Evolutionary conservation across 53 echinoderm and acorn worm species (phyloP).

Genomic region (Arbacia lixula): DNA sequence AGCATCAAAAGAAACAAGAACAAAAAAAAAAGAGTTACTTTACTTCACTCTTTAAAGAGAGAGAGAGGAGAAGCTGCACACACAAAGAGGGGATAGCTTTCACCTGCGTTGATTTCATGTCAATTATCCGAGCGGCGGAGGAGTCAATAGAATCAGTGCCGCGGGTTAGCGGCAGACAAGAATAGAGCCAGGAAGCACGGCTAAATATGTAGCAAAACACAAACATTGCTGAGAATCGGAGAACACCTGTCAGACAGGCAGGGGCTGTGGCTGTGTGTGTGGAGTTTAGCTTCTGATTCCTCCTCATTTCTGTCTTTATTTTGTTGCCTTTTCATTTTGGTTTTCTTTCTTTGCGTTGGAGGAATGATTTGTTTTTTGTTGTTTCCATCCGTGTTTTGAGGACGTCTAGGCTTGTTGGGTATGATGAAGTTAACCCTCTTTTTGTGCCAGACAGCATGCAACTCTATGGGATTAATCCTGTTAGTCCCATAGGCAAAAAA

Average conservation of each 20-base stretch:
- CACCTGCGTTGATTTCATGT: slow-evolving; percentile 29
- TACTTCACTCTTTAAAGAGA: background rate
- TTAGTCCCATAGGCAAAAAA: too few relatives aligned
- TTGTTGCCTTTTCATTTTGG: too few relatives aligned
- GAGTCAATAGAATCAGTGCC: slow-evolving; percentile 25
- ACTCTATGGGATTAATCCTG: too few relatives aligned
- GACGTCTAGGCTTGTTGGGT: too few relatives aligned
- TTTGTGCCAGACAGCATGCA: too few relatives aligned
- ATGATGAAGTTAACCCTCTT: too few relatives aligned
- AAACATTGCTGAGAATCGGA: slow-evolving; percentile 1
- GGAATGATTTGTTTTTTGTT: too few relatives aligned
- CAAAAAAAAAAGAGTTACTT: slow-evolving; percentile 25
- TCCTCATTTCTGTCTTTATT: too few relatives aligned
- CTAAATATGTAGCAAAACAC: slow-evolving; percentile 38
- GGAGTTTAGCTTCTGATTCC: too few relatives aligned
- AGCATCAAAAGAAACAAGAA: background rate
- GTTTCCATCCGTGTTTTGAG: too few relatives aligned
- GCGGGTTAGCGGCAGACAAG: slow-evolving; percentile 22
- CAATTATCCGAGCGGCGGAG: slow-evolving; percentile 24
- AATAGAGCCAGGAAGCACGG: slow-evolving; percentile 47
- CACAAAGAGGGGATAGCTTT: slow-evolving; percentile 6
- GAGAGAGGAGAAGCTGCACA: background rate
- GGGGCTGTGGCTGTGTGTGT: too few relatives aligned
- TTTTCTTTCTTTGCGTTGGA: too few relatives aligned
- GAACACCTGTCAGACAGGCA: slow-evolving; percentile 12